Evolutionary conservation across 64 coral and sea anemone species (phyloP).

Genomic region (Acropora tenuis): DNA sequence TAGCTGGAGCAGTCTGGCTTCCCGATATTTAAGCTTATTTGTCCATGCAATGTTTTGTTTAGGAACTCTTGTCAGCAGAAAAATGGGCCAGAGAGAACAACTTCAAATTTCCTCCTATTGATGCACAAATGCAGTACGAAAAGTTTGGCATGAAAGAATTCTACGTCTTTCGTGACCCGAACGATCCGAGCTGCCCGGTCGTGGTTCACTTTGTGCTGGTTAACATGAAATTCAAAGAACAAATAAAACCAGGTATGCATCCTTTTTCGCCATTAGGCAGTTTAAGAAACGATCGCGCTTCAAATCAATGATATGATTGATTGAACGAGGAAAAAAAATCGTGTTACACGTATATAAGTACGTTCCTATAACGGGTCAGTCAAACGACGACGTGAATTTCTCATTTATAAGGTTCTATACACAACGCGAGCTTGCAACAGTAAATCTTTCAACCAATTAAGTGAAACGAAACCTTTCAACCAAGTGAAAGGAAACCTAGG

Average conservation of each 20-base stretch:
- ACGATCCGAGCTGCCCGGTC: constrained; percentile 65
- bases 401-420: too few species aligned
- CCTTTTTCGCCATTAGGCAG: too few species aligned
- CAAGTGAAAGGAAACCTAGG: too few species aligned
- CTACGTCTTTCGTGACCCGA: constrained; percentile 73
- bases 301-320: too few species aligned
- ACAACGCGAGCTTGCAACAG: too few species aligned
- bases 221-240: constrained; percentile 75
- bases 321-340: too few species aligned
- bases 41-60: not conserved
- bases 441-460: too few species aligned
- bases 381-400: too few species aligned
- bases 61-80: constrained; percentile 36
- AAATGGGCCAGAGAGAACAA: constrained; percentile 77
- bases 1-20: not conserved
- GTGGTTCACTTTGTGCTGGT: constrained; percentile 72
- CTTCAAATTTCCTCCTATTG: constrained; percentile 62
- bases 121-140: constrained; percentile 42
- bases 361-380: too few species aligned
- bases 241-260: constrained; percentile 72
- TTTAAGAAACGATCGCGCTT: too few species aligned
- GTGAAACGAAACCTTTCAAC: too few species aligned
- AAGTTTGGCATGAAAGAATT: constrained; percentile 69
- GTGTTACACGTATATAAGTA: too few species aligned
- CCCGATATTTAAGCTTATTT: not conserved